These are phyloP conservation scores for Xenopus petersii DNA, from an alignment of 2,797 vertebrate genomes.

Conservation along the genomic window DNA sequence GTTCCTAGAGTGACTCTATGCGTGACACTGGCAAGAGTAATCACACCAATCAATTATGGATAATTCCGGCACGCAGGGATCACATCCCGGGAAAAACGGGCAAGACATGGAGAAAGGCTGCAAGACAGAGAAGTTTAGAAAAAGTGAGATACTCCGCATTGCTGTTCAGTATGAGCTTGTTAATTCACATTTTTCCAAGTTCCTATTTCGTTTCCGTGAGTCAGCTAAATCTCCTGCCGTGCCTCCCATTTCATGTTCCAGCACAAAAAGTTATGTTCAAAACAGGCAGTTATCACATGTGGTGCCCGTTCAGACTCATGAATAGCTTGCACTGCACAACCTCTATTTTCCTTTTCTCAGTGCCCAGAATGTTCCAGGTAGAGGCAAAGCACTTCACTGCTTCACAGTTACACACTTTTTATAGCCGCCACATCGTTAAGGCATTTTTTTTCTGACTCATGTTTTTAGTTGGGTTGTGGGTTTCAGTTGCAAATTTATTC, in stretches of 20 bases:
- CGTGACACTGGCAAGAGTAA: too few relatives aligned
- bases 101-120: too few relatives aligned
- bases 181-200: background rate
- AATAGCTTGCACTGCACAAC: background rate
- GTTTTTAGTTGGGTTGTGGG: background rate
- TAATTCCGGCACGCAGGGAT: too few relatives aligned
- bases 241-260: constrained; percentile 11
- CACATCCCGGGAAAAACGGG: too few relatives aligned
- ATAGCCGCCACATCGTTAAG: background rate
- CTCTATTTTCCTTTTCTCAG: constrained; percentile 3
- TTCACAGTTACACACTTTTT: constrained; percentile 4
- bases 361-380: constrained; percentile 5
- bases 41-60: too few relatives aligned
- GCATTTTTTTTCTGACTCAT: background rate
- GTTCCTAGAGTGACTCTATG: too few relatives aligned
- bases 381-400: background rate
- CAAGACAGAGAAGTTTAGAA: too few relatives aligned
- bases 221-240: background rate
- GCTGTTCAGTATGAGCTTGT: background rate
- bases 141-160: too few relatives aligned
- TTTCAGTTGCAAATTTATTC: too few relatives aligned
- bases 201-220: background rate
- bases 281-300: constrained; percentile 12
- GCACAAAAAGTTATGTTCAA: constrained; percentile 1
- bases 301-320: background rate